A percentile compares a stretch with the other conserved stretches of the same genome.
Conservation (phyloP, 2,113 vertebrate species). For the Pteronura brasiliensis region DNA sequence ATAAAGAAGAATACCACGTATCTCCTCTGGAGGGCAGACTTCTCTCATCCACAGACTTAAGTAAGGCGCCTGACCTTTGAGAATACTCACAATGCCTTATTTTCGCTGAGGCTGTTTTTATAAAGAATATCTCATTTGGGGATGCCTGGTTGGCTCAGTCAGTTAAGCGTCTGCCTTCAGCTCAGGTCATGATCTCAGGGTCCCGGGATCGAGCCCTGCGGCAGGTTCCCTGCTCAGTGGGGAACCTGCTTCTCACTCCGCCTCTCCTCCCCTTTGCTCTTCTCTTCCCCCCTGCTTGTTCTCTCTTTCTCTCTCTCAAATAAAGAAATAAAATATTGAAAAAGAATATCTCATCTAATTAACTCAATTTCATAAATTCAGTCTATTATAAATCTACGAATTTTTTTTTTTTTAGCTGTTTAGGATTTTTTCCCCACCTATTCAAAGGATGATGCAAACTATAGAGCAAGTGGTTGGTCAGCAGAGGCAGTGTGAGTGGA, state of each 20-base stretch:
- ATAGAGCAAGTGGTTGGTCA: neutral
- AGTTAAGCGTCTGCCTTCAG: no score
- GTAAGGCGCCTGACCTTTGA: neutral
- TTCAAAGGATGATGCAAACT: neutral
- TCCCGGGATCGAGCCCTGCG: no score
- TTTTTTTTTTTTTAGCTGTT: neutral
- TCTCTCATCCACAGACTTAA: neutral
- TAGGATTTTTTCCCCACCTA: fast-evolving
- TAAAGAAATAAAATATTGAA: no score
- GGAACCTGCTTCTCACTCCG: no score
- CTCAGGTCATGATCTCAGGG: no score
- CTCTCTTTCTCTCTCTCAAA: no score
- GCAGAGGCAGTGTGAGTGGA: neutral
- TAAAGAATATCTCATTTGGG: neutral
- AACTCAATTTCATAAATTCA: neutral
- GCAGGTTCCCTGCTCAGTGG: no score
- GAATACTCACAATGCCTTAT: neutral
- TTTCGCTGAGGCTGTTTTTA: neutral
- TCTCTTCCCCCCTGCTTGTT: no score
- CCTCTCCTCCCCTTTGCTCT: no score
- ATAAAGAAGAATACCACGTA: neutral
- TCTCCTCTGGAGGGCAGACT: neutral
- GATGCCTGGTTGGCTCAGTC: no score
- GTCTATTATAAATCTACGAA: neutral
- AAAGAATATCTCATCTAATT: neutral